These are phyloP conservation scores for Elanus axillaris DNA, from an alignment of 2,113 vertebrate genomes.

Conservation along the genomic window DNA sequence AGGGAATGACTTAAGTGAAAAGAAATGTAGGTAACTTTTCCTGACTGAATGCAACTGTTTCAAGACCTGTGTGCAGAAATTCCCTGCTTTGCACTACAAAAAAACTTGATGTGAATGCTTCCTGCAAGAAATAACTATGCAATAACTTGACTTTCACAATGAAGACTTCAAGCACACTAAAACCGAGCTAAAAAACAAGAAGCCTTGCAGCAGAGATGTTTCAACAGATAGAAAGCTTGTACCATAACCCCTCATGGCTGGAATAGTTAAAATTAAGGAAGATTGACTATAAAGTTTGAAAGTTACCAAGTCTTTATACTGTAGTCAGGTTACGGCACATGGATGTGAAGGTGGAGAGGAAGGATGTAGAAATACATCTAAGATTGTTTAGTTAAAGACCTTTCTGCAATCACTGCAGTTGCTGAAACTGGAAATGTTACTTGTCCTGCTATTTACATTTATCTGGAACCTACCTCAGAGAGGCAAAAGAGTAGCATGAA, in stretches of 20 bases:
- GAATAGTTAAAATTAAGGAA: not conserved
- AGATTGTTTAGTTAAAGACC: not conserved
- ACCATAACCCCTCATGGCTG: not conserved
- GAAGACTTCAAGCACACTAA: not conserved
- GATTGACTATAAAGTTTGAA: not conserved
- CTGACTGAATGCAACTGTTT: constrained; percentile 31
- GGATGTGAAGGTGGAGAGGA: not conserved
- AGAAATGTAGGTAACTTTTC: constrained; percentile 65
- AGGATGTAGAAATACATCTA: not conserved
- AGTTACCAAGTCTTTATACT: not conserved
- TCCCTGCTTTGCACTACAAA: not conserved
- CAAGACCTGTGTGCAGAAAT: not conserved
- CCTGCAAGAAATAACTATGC: not conserved
- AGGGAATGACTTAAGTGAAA: constrained; percentile 65
- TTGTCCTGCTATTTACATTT: not conserved
- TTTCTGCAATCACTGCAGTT: not conserved
- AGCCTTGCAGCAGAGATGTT: not conserved
- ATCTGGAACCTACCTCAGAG: not conserved
- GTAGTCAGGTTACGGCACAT: not conserved
- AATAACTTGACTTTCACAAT: not conserved
- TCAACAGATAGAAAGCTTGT: not conserved
- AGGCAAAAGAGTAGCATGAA: not conserved
- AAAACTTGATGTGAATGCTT: not conserved
- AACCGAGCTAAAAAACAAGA: not conserved
- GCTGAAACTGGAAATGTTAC: not conserved